Evolutionary conservation across 2,888 invertebrate genomes (phyloP), one percentile per base, ranked within the genome.

Genomic region (Dascillus cervinus): DNA sequence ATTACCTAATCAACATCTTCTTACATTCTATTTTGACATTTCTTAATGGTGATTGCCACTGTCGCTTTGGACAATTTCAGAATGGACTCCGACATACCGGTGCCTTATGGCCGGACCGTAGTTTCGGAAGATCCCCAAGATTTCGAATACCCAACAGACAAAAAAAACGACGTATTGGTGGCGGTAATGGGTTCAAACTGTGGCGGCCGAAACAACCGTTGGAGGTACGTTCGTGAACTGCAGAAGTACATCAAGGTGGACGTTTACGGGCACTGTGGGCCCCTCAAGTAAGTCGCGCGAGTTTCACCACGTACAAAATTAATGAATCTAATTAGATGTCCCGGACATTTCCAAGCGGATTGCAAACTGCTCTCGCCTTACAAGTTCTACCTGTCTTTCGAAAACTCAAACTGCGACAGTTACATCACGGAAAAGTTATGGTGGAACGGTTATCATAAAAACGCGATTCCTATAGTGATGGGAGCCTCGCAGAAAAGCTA

Each of bases 341-440:
- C 78, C 0, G 78, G 77, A 6, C 77, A 79, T 53, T 78, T 75
- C 43, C 60, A 42, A 43, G 50, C 15, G 14, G 79, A 82, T 52
- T 83, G 82, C 44, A 56, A 65, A 2, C 43, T 58, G 3, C 57
- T 81, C 22, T 58, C 66, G 1, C 47, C 67, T 4, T 83, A 82
- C 55, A 65, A 78, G 45, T 83, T 83, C 55, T 81, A 82, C 48
- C 56, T 83, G 22, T 72, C 79, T 1, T 74, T 82, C 41, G 83
- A 83, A 57, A 82, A 82, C 51, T 72, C 77, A 0, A 71, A 74
- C 44, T 83, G 83, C 50, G 65, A 66, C 3, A 76, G 82, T 51
- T 83, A 83, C 47, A 58, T 82, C 24, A 82, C 81, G 0, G 82
- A 83, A 51, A 83, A 83, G 54, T 53, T 73, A 1, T 82, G 75